Conservation (phyloP, 2,888 invertebrate species). For the Eurytoma adleriae region DNA sequence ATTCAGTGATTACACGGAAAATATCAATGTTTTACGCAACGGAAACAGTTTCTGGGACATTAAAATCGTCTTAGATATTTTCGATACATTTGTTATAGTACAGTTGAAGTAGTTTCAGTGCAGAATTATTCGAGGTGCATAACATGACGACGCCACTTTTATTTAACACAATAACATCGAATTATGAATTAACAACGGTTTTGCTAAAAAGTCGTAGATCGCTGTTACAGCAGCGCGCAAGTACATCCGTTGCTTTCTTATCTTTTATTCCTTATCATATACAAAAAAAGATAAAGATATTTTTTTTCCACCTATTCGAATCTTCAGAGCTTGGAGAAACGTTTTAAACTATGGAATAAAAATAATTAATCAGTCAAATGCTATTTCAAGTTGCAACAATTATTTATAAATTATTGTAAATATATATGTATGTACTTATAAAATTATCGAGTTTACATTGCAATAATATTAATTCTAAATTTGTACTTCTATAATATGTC, state of each 20-base stretch:
- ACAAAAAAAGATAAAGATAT: constrained; percentile 8
- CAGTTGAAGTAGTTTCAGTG: constrained; percentile 6
- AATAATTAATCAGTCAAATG: neutral
- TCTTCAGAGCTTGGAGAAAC: constrained; percentile 24
- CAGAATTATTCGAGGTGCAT: neutral
- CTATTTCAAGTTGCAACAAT: neutral
- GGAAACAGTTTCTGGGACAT: too few species aligned
- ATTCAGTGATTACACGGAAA: too few species aligned
- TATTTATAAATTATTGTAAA: neutral
- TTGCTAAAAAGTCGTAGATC: constrained; percentile 34
- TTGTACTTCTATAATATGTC: neutral
- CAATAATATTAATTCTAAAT: neutral
- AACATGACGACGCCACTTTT: neutral
- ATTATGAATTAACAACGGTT: constrained; percentile 38
- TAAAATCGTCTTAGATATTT: neutral
- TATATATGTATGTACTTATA: neutral
- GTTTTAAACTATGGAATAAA: neutral
- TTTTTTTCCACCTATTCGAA: neutral
- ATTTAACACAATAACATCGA: constrained; percentile 23
- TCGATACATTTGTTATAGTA: neutral
- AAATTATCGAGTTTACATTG: neutral
- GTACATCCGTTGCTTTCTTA: constrained; percentile 24
- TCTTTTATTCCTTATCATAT: constrained; percentile 33
- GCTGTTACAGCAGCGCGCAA: constrained; percentile 7
- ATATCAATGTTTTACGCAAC: too few species aligned